Evolutionary conservation across 2,888 invertebrate species (phyloP), one percentile per base, ranked within the genome.

Genomic region (Anaspis maculata): DNA sequence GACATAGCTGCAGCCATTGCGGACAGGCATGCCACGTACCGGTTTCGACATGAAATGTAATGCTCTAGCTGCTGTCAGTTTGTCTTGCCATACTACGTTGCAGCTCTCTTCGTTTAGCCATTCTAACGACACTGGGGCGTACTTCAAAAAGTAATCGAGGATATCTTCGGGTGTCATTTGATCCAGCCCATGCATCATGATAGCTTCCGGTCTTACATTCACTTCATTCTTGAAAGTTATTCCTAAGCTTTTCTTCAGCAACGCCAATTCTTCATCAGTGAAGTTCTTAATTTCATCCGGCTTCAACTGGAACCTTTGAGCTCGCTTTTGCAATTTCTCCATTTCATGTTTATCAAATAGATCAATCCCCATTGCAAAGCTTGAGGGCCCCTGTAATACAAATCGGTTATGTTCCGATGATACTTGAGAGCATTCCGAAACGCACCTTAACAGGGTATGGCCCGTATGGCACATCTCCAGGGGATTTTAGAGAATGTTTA

Each of bases 101-200:
- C 88, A 89, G 49, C 83, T 81, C 45, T 72, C 67, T 56, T 84
- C 81, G 66, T 82, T 80, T 37, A 88, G 76, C 85, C 86, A 87
- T 65, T 89, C 88, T 30, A 89, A 71, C 6, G 77, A 77, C 7
- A 76, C 67, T n/a, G 89, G 86, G 30, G 76, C 77, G 60, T 79
- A 84, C 45, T 80, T 79, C 57, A 76, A 72, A 56, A 89, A 81
- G 63, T 87, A 88, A 45, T 77, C 74, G 57, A 87, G 81, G 29
- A 89, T 74, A 59, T 89, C 86, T 56, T 78, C 75, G 2, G 85
- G 83, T 47, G 73, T 79, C 71, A 89, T 76, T 19, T 81, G 76
- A 48, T 81, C 74, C 1, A 82, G 76, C 28, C 88, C 88, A 56
- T 77, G 68, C 56, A 89, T 68, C 59, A 87, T 83, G 27, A 89